Base-by-base conservation (phyloP, 2,113 vertebrate species). In the Lichenostomus cassidix region DNA sequence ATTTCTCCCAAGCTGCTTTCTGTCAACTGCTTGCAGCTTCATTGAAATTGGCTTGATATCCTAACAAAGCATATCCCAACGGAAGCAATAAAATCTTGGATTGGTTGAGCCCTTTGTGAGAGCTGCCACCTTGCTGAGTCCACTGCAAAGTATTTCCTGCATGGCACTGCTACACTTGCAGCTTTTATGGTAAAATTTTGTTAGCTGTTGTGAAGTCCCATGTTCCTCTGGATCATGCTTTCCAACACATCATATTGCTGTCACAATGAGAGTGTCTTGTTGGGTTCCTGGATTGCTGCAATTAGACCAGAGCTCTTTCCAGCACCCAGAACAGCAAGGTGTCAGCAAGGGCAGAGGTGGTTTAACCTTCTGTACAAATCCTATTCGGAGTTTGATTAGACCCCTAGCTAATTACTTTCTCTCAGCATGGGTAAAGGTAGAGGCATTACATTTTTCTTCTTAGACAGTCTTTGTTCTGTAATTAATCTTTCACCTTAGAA, bases 401-500 rank as follows among this genome's bases (percentile, higher is more conserved):
- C 35, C 64, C 35, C 59, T 63, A 77, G 77, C 67, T 88, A 91
- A 82, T 91, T 65, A 44, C 47, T 92, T 93, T 94, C 75, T 78
- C 49, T 83, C 59, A 81, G 63, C 82, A 73, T 60, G 4, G 2
- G 62, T 59, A 52, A 83, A 88, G 31, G 83, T 39, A 3, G 4
- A 84, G 49, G 76, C 90, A 88, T 90, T 95, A 93, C 68, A 75
- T 94, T 94, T 97, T 84, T 79, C 64, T 94, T 95, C 55, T 39
- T 25, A 62, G 79, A 50, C 60, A 83, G 39, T 81, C 64, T 92
- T 94, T 86, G 67, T 88, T 83, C 85, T 90, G 87, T 95, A 94
- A 96, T 96, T 96, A 95, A 85, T 95, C 87, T 94, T 88, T 93
- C 83, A 12, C 1, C 62, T 83, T 90, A 83, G 92, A 86, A 75